A percentile compares a stretch with the other conserved stretches of the same genome.
Evolutionary conservation across 1,140 invertebrate species (phyloP).

Genomic region (Diploscapter pachys): DNA sequence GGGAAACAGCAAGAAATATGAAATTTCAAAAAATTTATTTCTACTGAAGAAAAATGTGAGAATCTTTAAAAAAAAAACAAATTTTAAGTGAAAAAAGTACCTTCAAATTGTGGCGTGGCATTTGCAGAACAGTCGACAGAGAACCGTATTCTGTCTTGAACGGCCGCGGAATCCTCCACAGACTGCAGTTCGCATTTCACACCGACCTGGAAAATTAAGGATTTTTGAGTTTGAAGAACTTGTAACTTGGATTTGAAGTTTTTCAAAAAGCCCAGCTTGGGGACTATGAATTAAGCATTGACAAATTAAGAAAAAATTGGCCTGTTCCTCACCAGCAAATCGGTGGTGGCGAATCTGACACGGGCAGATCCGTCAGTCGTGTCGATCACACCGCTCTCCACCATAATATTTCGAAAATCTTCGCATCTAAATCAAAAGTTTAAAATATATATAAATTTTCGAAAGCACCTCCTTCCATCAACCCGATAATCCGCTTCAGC

Average conservation of each 20-base stretch:
- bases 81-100: slow-evolving; percentile 14
- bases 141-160: slow-evolving; percentile 13
- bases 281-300: background rate
- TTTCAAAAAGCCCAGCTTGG: background rate
- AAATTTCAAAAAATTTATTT: slow-evolving; percentile 1
- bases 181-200: slow-evolving; percentile 18
- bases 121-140: slow-evolving; percentile 29
- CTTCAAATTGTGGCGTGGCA: slow-evolving; percentile 34
- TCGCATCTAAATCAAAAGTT: slow-evolving; percentile 27
- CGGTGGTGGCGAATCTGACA: slow-evolving; percentile 29
- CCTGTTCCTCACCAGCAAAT: slow-evolving; percentile 17
- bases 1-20: slow-evolving; percentile 10
- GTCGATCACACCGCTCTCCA: slow-evolving; percentile 30
- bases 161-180: slow-evolving; percentile 24
- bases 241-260: background rate
- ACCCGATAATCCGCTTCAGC: slow-evolving; percentile 23
- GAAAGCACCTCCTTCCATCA: slow-evolving; percentile 28
- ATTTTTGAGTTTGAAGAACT: background rate
- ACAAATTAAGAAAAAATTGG: background rate
- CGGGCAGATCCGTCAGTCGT: slow-evolving; percentile 31
- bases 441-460: slow-evolving; percentile 8
- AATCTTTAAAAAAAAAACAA: background rate
- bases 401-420: slow-evolving; percentile 27
- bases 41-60: background rate
- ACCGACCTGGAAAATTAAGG: slow-evolving; percentile 5